A percentile compares a stretch with the other conserved stretches of the same genome.
Evolutionary conservation across 2,797 vertebrate species (phyloP).

Genomic region (Poeciliopsis infans): DNA sequence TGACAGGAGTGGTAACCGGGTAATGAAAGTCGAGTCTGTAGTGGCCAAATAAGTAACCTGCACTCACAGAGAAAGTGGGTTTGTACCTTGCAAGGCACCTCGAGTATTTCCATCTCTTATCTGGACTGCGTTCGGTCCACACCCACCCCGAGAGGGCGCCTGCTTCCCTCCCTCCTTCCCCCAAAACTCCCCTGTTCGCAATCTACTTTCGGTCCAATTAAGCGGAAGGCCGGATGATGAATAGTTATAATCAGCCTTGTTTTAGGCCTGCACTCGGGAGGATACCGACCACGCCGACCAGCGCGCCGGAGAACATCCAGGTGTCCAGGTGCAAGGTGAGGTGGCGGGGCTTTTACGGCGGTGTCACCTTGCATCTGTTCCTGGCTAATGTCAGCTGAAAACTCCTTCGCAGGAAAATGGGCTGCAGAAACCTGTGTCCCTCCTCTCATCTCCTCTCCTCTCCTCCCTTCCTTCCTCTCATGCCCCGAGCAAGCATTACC

Average conservation of each 20-base stretch:
- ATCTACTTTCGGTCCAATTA: slow-evolving; percentile 71
- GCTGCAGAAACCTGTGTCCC: slow-evolving; percentile 40
- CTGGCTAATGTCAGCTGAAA: slow-evolving; percentile 61
- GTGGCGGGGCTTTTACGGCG: slow-evolving; percentile 61
- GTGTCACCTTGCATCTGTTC: slow-evolving; percentile 80
- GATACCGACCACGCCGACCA: slow-evolving; percentile 69
- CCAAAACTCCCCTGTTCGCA: slow-evolving; percentile 22
- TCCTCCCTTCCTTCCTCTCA: not conserved
- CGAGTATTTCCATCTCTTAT: slow-evolving; percentile 51
- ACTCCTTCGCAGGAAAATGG: slow-evolving; percentile 59
- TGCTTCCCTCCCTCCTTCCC: slow-evolving; percentile 11
- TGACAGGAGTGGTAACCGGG: slow-evolving; percentile 92
- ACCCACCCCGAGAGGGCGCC: slow-evolving; percentile 65
- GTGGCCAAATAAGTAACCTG: slow-evolving; percentile 87
- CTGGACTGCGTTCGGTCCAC: slow-evolving; percentile 56
- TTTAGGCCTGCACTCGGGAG: slow-evolving; percentile 81
- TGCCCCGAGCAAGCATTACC: slow-evolving; percentile 73
- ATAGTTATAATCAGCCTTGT: slow-evolving; percentile 85
- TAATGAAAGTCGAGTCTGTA: slow-evolving; percentile 89
- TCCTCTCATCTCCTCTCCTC: not conserved
- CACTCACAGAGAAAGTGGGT: slow-evolving; percentile 70
- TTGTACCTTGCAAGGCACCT: slow-evolving; percentile 71
- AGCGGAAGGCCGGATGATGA: slow-evolving; percentile 78
- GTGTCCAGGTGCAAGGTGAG: slow-evolving; percentile 79
- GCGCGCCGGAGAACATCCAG: slow-evolving; percentile 47